phyloP scores from a whole-genome alignment of 2,888 invertebrate species.

The Ditula angustiorana region DNA sequence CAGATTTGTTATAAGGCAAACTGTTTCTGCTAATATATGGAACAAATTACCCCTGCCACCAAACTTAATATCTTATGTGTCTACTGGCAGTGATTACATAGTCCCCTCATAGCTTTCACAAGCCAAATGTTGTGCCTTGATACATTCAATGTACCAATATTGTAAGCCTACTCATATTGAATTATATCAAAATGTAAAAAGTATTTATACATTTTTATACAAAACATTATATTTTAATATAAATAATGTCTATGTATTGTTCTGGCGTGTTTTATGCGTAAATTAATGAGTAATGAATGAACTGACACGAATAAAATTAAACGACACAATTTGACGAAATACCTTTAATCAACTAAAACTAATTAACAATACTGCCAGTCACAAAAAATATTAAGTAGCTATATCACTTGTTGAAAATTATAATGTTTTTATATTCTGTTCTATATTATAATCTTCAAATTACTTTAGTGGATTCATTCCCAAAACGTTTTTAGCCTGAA shows the following conservation, averaged over 20 bases:
- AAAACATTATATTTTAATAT: slow-evolving; percentile 62
- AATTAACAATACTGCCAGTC: slow-evolving; percentile 42
- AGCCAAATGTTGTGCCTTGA: slow-evolving; percentile 61
- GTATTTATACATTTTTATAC: slow-evolving; percentile 69
- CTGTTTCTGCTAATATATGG: slow-evolving; percentile 88
- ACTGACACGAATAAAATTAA: not conserved
- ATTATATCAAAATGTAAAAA: slow-evolving; percentile 45
- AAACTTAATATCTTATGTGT: slow-evolving; percentile 77
- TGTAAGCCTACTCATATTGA: slow-evolving; percentile 48
- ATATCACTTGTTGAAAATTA: slow-evolving; percentile 12
- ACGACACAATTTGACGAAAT: slow-evolving; percentile 4
- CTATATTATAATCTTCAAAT: slow-evolving; percentile 49
- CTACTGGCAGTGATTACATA: slow-evolving; percentile 82
- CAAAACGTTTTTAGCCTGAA: slow-evolving; percentile 79
- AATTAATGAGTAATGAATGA: slow-evolving; percentile 12
- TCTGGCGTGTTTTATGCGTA: slow-evolving; percentile 53
- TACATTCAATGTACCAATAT: slow-evolving; percentile 50
- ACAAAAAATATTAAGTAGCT: slow-evolving; percentile 18
- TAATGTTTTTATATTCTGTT: slow-evolving; percentile 40
- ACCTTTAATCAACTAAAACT: slow-evolving; percentile 26
- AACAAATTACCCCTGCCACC: slow-evolving; percentile 88
- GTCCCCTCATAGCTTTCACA: slow-evolving; percentile 63
- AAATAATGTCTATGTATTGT: slow-evolving; percentile 49
- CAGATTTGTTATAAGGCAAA: slow-evolving; percentile 90
- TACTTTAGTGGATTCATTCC: slow-evolving; percentile 76